A percentile compares a stretch with the other conserved stretches of the same genome.
Conservation (phyloP, 2,113 vertebrate species). For the Phaethornis superciliosus region DNA sequence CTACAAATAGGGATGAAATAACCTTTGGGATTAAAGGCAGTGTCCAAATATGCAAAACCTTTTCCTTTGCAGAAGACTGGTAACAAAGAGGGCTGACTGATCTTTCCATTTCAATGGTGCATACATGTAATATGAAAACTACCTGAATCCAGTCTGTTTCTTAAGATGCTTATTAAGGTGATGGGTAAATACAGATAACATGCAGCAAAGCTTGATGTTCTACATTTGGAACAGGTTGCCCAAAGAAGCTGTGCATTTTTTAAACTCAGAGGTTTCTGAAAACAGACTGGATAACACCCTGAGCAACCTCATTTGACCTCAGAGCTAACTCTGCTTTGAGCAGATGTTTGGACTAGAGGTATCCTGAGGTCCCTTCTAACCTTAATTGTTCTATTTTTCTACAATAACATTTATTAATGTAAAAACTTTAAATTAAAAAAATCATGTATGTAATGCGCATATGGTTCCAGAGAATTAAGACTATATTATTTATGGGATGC, state of each 20-base stretch:
- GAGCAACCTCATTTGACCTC: background rate
- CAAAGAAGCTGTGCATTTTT: background rate
- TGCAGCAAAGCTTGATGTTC: background rate
- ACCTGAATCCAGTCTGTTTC: background rate
- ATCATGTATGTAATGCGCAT: background rate
- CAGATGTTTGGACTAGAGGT: background rate
- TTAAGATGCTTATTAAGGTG: background rate
- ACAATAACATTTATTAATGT: background rate
- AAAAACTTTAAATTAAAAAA: background rate
- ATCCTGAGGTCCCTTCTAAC: background rate
- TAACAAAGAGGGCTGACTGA: background rate
- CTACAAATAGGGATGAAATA: background rate
- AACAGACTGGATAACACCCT: background rate
- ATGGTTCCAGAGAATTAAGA: background rate
- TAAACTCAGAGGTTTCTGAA: background rate
- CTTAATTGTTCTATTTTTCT: background rate
- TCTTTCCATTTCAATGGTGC: background rate
- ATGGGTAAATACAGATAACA: background rate
- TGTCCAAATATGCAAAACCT: background rate
- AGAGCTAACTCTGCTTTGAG: background rate
- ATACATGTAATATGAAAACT: background rate
- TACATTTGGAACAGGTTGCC: background rate
- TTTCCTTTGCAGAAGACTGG: background rate
- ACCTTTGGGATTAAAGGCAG: background rate
- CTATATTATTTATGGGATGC: background rate